These are phyloP conservation scores for Aethina tumida DNA, from an alignment of 1,140 invertebrate species.

Conservation along the genomic window DNA sequence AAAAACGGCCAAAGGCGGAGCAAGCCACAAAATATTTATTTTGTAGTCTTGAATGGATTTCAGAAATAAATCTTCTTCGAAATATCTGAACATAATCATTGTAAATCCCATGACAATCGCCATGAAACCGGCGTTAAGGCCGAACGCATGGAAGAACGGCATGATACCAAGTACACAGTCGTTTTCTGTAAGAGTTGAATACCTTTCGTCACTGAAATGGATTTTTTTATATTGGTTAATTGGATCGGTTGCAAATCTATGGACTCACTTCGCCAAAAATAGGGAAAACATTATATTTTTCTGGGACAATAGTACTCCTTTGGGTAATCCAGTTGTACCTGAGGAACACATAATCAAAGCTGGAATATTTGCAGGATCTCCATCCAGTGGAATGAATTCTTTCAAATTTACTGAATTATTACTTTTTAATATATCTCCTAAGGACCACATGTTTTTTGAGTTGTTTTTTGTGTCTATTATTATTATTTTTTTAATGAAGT, in stretches of 20 bases:
- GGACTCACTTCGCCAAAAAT: constrained; percentile 15
- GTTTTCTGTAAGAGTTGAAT: neutral
- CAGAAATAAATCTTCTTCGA: constrained; percentile 50
- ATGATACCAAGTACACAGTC: constrained; percentile 17
- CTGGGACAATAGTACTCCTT: constrained; percentile 67
- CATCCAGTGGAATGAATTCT: constrained; percentile 10
- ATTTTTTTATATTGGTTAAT: neutral
- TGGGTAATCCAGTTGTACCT: constrained; percentile 66
- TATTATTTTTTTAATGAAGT: constrained; percentile 19
- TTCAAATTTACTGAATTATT: constrained; percentile 10
- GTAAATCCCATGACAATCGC: constrained; percentile 9
- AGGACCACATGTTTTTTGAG: neutral
- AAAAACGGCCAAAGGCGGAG: constrained; percentile 47
- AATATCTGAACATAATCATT: constrained; percentile 37
- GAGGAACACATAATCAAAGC: constrained; percentile 40
- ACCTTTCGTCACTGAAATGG: neutral
- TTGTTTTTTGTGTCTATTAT: constrained; percentile 14
- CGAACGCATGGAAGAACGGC: constrained; percentile 28
- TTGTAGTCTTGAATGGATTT: constrained; percentile 42
- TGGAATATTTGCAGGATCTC: constrained; percentile 19
- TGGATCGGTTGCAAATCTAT: neutral
- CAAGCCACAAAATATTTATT: constrained; percentile 40
- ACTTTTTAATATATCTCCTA: constrained; percentile 1
- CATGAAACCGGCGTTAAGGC: constrained; percentile 14
- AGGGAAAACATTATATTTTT: constrained; percentile 33